Base-by-base conservation (phyloP, 2,797 vertebrate genomes). In the Crenuchus spilurus region DNA sequence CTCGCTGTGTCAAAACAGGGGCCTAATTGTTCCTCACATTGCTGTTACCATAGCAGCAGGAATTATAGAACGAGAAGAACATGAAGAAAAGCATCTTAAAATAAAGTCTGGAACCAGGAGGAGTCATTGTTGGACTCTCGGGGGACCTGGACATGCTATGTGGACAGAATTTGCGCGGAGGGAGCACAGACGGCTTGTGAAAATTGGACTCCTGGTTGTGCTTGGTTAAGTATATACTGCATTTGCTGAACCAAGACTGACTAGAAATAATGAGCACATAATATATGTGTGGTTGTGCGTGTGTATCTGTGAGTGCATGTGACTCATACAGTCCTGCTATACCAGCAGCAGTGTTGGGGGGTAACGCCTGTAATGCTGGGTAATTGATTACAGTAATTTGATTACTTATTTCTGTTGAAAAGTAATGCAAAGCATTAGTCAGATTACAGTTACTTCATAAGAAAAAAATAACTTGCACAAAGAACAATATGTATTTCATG, bases 11-110 rank as follows among this genome's bases (percentile, higher is more conserved):
- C 77, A 78, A 83, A 83, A 83, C 76, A 77, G 75, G 51, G 79
- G 65, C 77, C 63, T 82, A 51, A 74, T 79, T 82, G 77, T 83
- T 83, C 80, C 31, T 70, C 74, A 80, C 70, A 68, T 81, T 66
- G 26, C 60, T 31, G 78, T 85, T 80, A 76, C 80, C 76, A 82
- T 80, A 80, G 83, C 76, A 80, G 78, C 83, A 48, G 44, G 52
- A 72, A 69, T 72, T 73, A 82, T 75, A 65, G 63, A 75, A 75
- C 74, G 77, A 68, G 71, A 82, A 72, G 58, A 62, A 63, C 57
- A 69, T 13, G 35, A 66, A 74, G 57, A 70, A 68, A 66, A 63
- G 54, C 22, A 73, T 77, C 75, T 79, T 66, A 80, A 77, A 74
- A 82, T 76, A 80, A 72, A 75, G 72, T 70, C 52, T 70, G 51